Evolutionary conservation across 2,113 vertebrate species (phyloP).

Genomic region (Hipposideros armiger): DNA sequence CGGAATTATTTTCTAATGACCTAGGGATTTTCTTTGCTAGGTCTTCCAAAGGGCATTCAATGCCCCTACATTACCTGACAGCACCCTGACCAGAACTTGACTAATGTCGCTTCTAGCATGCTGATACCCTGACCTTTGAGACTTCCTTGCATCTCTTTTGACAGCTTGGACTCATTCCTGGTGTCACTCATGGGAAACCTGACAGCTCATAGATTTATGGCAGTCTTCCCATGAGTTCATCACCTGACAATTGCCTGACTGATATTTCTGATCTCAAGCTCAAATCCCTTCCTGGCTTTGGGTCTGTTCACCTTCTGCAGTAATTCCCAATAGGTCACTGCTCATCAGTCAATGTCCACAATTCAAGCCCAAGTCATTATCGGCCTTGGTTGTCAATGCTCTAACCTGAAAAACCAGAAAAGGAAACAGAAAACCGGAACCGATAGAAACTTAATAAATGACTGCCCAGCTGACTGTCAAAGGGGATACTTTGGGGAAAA

Average conservation of each 20-base stretch:
- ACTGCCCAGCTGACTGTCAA: background rate
- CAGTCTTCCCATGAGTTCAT: background rate
- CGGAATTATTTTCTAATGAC: background rate
- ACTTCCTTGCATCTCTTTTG: background rate
- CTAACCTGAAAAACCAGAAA: background rate
- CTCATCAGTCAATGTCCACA: background rate
- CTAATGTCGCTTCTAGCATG: background rate
- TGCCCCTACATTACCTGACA: background rate
- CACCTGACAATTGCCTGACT: background rate
- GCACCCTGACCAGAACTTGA: background rate
- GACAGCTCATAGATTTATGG: background rate
- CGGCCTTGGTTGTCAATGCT: background rate
- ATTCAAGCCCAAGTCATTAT: background rate
- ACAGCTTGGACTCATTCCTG: background rate
- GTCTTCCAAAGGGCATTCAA: background rate
- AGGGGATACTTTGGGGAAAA: background rate
- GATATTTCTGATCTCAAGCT: background rate
- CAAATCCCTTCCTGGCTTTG: constrained; percentile 30
- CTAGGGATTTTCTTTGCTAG: background rate
- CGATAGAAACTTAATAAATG: background rate
- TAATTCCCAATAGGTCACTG: background rate
- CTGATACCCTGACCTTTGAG: background rate
- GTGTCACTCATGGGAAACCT: background rate
- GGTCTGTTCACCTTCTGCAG: background rate
- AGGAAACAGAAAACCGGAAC: background rate